Evolutionary conservation across 2,113 vertebrate genomes (phyloP).

Genomic region (Morone saxatilis): DNA sequence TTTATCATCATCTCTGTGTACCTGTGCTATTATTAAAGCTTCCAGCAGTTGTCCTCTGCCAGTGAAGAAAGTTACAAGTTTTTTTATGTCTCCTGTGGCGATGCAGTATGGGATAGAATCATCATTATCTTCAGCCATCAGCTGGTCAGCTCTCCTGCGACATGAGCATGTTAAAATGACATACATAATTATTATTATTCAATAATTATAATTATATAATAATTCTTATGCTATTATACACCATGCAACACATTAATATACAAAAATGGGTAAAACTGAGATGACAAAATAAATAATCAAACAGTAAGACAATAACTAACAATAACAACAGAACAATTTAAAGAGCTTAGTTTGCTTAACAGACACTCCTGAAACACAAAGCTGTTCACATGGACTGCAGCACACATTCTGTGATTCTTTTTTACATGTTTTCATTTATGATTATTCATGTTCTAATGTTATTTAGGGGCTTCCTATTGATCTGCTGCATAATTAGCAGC

Average conservation of each 20-base stretch:
- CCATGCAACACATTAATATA: not conserved
- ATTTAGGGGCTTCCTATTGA: not conserved
- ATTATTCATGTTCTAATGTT: not conserved
- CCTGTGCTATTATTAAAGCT: conserved; percentile 94
- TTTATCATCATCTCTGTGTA: conserved; percentile 68
- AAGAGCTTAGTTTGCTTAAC: not conserved
- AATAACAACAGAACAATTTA: not conserved
- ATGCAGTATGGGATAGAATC: conserved; percentile 96
- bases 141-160: conserved; percentile 94
- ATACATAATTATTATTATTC: not conserved
- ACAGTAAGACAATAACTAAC: not conserved
- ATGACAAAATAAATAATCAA: not conserved
- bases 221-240: not conserved
- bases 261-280: not conserved
- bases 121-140: conserved; percentile 95
- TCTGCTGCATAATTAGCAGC: not conserved
- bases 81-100: conserved; percentile 92
- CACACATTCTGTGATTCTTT: not conserved
- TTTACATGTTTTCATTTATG: too few species aligned
- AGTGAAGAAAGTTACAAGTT: conserved; percentile 92
- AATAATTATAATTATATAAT: not conserved
- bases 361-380: not conserved
- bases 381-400: not conserved
- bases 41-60: conserved; percentile 94
- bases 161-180: not conserved